Base-by-base conservation (phyloP, 1,140 invertebrate species). In the Lamellibrachia luymesi region DNA sequence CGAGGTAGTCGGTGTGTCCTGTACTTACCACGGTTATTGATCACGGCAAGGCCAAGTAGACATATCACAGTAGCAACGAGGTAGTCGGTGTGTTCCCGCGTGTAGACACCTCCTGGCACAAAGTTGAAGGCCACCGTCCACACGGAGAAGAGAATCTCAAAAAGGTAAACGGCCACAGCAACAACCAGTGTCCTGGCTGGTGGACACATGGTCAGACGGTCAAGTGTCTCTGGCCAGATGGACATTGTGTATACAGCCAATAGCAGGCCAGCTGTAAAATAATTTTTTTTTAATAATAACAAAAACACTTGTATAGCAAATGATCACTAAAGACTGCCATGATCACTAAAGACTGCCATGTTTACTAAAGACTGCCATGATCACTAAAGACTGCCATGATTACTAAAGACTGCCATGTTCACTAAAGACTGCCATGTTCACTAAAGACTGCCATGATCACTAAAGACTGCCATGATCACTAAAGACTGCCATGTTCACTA, bases 91-190 rank as follows among this genome's bases (percentile, higher is more conserved):
- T 95, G 95, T 94, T 96, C 96, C 56, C 96, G 93, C 8, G 96
- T 96, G 93, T 96, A 96, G 25, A 94, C 95, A 27, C 96, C 96
- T 51, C 96, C 96, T 50, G 96, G 96, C 8, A 96, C 96, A 95
- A 96, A 96, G 94, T 96, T 96, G 93, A 95, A 96, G 1, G 96
- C 96, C 13, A 96, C 95, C 0, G 96, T 96, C 96, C 96, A 96
- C 25, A 96, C 96, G 80, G 95, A 95, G 94, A 96, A 96, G 91
- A 96, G 94, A 49, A 96, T 95, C 94, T 96, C 94, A 10, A 94
- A 92, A 38, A 96, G 93, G 93, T 95, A 96, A 5, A 94, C 94
- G 8, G 95, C n/a, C 90, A 96, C 94, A 27, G 96, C 94, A n/a
- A 96, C 90, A 27, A 95, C 93, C 27, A 96, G 94, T 27, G 95